Evolutionary conservation across 2,797 vertebrate genomes (phyloP).

Genomic region (Microchirus variegatus): DNA sequence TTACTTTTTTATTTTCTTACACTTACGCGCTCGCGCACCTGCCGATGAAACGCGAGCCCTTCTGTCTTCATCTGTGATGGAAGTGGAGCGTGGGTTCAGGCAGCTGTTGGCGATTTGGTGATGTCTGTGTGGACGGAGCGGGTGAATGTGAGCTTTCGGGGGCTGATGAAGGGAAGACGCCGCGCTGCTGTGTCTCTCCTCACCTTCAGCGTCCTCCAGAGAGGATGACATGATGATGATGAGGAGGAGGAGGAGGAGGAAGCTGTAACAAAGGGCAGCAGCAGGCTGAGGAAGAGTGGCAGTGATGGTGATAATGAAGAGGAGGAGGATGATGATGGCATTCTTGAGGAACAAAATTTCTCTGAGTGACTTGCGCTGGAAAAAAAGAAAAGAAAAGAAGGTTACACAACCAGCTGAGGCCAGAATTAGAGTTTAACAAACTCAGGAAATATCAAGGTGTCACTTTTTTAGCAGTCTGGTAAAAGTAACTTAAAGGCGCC

Average conservation of each 20-base stretch:
- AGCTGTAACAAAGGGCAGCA: background rate
- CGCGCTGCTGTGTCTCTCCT: constrained; percentile 4
- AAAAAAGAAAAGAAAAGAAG: constrained; percentile 2
- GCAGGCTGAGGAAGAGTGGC: background rate
- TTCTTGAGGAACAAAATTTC: constrained; percentile 3
- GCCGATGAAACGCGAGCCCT: no score
- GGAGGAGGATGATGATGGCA: background rate
- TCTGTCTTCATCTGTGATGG: no score
- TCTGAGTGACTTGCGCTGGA: constrained; percentile 3
- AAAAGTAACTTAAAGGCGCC: no score
- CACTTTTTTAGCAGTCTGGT: background rate
- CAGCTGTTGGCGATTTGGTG: background rate
- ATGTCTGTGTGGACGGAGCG: background rate
- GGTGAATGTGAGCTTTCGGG: background rate
- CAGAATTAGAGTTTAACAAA: constrained; percentile 1
- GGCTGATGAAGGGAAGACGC: constrained; percentile 10
- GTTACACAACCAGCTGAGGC: background rate
- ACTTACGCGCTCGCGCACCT: no score
- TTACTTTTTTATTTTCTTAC: no score
- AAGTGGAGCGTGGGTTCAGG: background rate
- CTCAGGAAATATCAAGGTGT: background rate
- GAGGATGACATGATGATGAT: constrained; percentile 6
- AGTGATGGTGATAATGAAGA: constrained; percentile 13
- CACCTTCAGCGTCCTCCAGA: constrained; percentile 19
- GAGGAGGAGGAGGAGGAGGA: background rate